Conservation (phyloP, 35 echinoderm and acorn worm genomes). For the Ophioderma brevispina region DNA sequence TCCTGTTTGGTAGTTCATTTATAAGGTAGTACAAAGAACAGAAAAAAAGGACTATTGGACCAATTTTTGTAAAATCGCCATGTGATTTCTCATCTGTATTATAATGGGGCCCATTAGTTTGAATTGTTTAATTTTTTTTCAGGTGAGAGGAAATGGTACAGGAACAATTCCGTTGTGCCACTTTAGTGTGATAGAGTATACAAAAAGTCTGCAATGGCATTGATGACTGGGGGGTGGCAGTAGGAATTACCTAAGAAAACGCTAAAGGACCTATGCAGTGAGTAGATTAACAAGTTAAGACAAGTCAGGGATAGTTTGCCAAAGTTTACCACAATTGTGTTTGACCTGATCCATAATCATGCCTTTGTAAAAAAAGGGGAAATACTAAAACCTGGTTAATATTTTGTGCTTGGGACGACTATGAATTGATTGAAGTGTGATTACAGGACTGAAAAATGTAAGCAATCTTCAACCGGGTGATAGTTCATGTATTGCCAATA, state of each 20-base stretch:
- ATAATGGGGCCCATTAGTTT: too few relatives aligned
- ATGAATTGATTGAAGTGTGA: too few relatives aligned
- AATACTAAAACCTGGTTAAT: neutral
- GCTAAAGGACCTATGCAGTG: constrained; percentile 72
- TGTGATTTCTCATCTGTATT: too few relatives aligned
- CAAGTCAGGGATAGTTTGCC: neutral
- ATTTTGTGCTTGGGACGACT: neutral
- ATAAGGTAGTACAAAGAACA: too few relatives aligned
- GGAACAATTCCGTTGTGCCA: constrained; percentile 82
- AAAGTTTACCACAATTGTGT: neutral
- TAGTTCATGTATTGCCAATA: too few relatives aligned
- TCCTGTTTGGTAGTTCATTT: too few relatives aligned
- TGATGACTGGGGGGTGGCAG: constrained; percentile 83
- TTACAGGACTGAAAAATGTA: too few relatives aligned
- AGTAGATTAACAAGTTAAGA: constrained; percentile 11
- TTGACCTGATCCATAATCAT: neutral
- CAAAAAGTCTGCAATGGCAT: constrained; percentile 82
- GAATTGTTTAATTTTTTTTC: neutral
- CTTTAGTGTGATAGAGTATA: constrained; percentile 56
- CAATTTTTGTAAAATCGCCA: too few relatives aligned
- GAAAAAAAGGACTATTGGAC: too few relatives aligned
- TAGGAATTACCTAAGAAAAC: constrained; percentile 69
- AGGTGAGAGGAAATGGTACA: constrained; percentile 59
- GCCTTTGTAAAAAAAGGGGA: neutral
- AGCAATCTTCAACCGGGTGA: too few relatives aligned